phyloP scores from a whole-genome alignment of 1,140 invertebrate genomes.

The Drosophila simulans region DNA sequence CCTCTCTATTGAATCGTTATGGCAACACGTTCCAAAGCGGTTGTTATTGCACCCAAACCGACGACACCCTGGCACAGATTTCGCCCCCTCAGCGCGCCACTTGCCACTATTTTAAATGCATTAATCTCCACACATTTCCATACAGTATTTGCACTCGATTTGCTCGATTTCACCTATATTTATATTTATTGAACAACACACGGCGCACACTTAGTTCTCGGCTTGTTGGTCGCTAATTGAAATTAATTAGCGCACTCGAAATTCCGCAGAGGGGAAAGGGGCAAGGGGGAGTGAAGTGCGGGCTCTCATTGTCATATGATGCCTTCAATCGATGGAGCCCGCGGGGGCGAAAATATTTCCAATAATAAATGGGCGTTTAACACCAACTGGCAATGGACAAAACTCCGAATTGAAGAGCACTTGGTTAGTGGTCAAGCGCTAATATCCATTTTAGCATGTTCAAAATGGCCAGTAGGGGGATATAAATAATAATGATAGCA shows the following conservation, averaged over 20 bases:
- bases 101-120: constrained; percentile 34
- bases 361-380: constrained; percentile 36
- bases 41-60: constrained; percentile 58
- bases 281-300: not conserved
- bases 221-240: constrained; percentile 73
- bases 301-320: constrained; percentile 66
- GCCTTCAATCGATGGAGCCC: constrained; percentile 3
- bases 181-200: constrained; percentile 27
- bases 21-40: constrained; percentile 41
- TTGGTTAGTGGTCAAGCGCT: constrained; percentile 30
- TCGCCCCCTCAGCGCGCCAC: not conserved
- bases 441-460: constrained; percentile 39
- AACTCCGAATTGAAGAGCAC: constrained; percentile 18
- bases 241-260: constrained; percentile 73
- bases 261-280: constrained; percentile 14
- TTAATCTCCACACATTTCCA: constrained; percentile 52
- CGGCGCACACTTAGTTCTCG: constrained; percentile 35
- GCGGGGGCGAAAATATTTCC: constrained; percentile 10
- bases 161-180: constrained; percentile 40
- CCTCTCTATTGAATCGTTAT: constrained; percentile 37
- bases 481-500: constrained; percentile 29
- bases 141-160: constrained; percentile 26
- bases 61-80: constrained; percentile 65
- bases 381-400: constrained; percentile 20
- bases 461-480: constrained; percentile 10